Evolutionary conservation across 1,140 invertebrate species (phyloP), one percentile per base, ranked within the genome.

Genomic region (Nixonia krombeini): DNA sequence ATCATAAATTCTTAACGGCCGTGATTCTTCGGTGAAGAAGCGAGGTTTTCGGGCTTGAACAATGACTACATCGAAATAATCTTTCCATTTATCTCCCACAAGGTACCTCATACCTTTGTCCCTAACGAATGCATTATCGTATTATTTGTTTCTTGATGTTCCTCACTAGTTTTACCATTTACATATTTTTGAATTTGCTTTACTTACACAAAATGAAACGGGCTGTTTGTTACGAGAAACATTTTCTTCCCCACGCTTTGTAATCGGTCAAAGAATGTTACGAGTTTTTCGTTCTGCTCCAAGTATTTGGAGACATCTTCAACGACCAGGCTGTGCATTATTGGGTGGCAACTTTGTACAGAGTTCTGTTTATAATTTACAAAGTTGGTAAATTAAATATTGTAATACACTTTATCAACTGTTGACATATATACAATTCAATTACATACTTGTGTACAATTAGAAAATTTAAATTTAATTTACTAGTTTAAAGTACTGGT

Each of bases 171-270:
- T 13, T 50, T 23, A 21, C 12, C 8, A 28, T 29, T 40, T 40
- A 4, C 12, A 45, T 31, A n/a, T n/a, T n/a, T n/a, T n/a, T n/a
- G n/a, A n/a, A n/a, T n/a, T n/a, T n/a, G n/a, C 15, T 18, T 38
- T 2, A 91, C 94, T 92, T 89, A 98, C 96, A 98, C 96, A 89
- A 99, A 99, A 71, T 93, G 91, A 81, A 92, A 99, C 0, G 96
- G 96, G 85, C 96, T 98, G 78, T 99, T 99, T 5, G 97, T 98
- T 1, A 99, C 95, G 12, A 99, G 85, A 82, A 99, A 99, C 70
- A 98, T 87, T 83, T 97, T 96, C 83, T 98, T 98, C 13, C 90
- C 88, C 17, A 88, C 88, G 1, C 88, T 85, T 57, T 88, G 86
- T 4, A 99, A 83, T 70, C 91, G 88, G 51, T 93, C 85, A 57